Base-by-base conservation (phyloP, 2,113 vertebrate species). In the Procavia capensis region DNA sequence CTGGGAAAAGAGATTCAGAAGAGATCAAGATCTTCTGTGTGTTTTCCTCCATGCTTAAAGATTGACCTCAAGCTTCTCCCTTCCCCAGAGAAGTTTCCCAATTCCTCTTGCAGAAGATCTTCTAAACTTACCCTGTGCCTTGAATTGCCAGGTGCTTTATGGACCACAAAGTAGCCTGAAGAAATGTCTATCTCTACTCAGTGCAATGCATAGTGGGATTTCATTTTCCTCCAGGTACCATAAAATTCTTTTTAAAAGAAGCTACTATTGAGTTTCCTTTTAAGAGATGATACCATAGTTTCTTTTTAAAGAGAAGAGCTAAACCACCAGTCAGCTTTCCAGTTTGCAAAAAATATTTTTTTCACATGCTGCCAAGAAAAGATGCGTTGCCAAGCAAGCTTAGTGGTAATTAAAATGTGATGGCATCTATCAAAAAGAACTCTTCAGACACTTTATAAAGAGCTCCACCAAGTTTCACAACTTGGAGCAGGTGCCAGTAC, bases 341-440 rank as follows among this genome's bases (percentile, higher is more conserved):
- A 78, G 66, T 76, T 78, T 76, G 84, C 45, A 88, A 89, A 70
- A 93, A 88, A 29, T 4, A 25, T 27, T 59, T 61, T 66, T 45
- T 64, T 64, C 75, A 43, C 57, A 39, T 1, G n/a, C 27, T 94
- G 75, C 84, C 85, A 88, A 89, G 81, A 86, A 63, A 87, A 57
- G 57, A 59, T 25, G 64, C 14, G 25, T 59, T 74, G 87, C 90
- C 81, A 45, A 78, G 45, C 39, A 24, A 72, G 34, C 72, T 85
- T 63, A n/a, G 76, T 24, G n/a, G 92, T 78, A 63, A 90, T 94
- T 93, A 81, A 90, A 88, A 90, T 4, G 72, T 41, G 76, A 59
- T 0, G 25, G 85, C 50, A 63, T 45, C 81, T 54, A 14, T 45
- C 39, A 31, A 54, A 39, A 43, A 80, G 70, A 79, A 36, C 0